Conservation (phyloP, 2,797 vertebrate species). For the Xiphorhynchus erythropygius region DNA sequence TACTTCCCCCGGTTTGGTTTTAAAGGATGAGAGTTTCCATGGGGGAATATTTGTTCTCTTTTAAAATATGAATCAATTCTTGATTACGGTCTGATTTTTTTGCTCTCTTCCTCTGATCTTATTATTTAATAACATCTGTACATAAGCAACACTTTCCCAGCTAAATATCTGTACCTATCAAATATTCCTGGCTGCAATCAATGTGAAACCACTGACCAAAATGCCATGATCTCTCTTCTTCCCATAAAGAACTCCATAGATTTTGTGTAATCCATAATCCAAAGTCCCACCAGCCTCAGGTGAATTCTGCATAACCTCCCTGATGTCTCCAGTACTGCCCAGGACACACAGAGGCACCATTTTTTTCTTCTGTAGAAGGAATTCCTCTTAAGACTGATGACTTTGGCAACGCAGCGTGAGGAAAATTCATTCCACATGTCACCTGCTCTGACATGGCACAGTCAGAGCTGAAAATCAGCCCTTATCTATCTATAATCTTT, state of each 20-base stretch:
- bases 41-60: background rate
- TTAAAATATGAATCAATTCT: background rate
- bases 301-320: background rate
- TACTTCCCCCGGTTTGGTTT: background rate
- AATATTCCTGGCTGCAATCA: background rate
- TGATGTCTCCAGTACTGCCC: background rate
- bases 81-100: background rate
- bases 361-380: background rate
- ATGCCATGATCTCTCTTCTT: background rate
- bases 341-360: background rate
- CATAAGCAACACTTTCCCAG: background rate
- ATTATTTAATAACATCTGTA: background rate
- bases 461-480: conserved; percentile 7
- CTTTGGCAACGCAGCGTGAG: background rate
- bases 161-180: background rate
- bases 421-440: conserved; percentile 2
- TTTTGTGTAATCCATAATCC: rapidly evolving
- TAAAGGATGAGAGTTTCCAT: background rate
- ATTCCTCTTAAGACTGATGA: background rate
- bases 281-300: background rate
- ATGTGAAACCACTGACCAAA: background rate
- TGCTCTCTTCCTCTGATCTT: background rate
- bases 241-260: background rate
- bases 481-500: background rate
- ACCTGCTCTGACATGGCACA: background rate